Conservation (phyloP, 2,797 vertebrate species). For the Cynodonichthys magdalenae region DNA sequence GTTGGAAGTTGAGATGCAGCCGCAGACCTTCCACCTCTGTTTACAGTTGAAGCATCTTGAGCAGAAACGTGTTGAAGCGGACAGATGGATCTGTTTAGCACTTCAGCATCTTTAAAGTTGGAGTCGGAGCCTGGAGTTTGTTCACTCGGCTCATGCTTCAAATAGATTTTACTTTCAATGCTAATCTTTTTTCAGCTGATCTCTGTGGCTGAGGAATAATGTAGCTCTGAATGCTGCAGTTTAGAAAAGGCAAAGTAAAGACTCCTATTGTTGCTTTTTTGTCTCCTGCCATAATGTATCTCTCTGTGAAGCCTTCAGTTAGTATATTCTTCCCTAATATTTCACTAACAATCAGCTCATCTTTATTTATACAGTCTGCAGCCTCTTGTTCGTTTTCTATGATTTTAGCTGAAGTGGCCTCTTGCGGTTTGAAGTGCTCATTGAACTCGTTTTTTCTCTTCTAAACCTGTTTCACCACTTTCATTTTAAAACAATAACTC, state of each 20-base stretch:
- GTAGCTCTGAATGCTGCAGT: fast-evolving
- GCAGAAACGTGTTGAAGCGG: constrained; percentile 52
- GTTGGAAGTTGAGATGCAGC: constrained; percentile 41
- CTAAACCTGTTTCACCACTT: constrained; percentile 75
- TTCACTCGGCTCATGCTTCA: neutral
- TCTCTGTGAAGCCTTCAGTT: constrained; percentile 14
- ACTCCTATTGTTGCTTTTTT: neutral
- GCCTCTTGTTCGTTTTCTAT: constrained; percentile 78
- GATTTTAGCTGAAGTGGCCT: constrained; percentile 81
- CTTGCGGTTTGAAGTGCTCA: constrained; percentile 81
- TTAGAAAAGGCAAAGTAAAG: neutral
- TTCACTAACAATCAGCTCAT: constrained; percentile 57
- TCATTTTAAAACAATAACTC: constrained; percentile 85
- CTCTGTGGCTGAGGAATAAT: neutral
- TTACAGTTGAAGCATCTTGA: constrained; percentile 24
- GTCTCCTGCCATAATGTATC: constrained; percentile 11
- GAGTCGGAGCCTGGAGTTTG: neutral
- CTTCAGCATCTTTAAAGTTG: constrained; percentile 15
- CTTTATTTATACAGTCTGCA: constrained; percentile 70
- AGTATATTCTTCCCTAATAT: constrained; percentile 24
- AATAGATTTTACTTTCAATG: neutral
- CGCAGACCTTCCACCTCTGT: constrained; percentile 47
- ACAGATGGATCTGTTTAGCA: constrained; percentile 33
- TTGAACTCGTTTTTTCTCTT: constrained; percentile 82
- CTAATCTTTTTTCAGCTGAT: neutral